phyloP scores from a whole-genome alignment of 2,797 vertebrate genomes.

The Arctocebus calabarensis region DNA sequence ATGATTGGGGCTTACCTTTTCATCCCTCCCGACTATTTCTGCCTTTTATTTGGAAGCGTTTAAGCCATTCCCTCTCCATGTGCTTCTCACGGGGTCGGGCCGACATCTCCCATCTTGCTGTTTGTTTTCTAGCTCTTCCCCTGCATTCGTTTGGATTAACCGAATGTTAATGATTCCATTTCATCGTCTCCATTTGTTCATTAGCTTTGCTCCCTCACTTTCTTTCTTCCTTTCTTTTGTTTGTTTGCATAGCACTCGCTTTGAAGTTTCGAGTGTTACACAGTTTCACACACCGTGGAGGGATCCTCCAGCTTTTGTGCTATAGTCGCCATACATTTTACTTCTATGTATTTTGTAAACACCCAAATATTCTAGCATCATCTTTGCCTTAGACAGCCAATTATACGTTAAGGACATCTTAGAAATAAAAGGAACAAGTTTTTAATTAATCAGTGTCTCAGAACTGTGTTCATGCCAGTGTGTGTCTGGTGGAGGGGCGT shows the following conservation, averaged over 20 bases:
- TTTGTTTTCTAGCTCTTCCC: not conserved
- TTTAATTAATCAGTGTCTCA: not conserved
- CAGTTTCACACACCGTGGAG: fast-evolving
- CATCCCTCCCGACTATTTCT: fast-evolving
- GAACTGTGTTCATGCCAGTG: too few species aligned
- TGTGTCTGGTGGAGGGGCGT: too few species aligned
- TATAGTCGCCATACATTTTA: fast-evolving
- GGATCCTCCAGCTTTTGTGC: not conserved
- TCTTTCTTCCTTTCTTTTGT: not conserved
- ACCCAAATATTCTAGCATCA: not conserved
- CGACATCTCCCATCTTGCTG: fast-evolving
- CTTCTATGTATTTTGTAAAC: not conserved
- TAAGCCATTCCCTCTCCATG: fast-evolving
- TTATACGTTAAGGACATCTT: not conserved
- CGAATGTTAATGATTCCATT: not conserved
- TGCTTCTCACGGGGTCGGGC: fast-evolving
- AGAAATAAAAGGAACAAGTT: not conserved
- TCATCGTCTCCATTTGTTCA: not conserved
- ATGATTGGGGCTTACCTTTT: not conserved
- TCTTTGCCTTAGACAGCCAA: not conserved
- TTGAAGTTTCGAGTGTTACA: fast-evolving
- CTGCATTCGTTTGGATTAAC: not conserved
- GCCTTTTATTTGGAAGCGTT: not conserved
- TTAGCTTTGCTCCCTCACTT: not conserved
- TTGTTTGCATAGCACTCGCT: not conserved